Evolutionary conservation across 2,797 vertebrate species (phyloP), one percentile per base, ranked within the genome.

Genomic region (Peromyscus aztecus): DNA sequence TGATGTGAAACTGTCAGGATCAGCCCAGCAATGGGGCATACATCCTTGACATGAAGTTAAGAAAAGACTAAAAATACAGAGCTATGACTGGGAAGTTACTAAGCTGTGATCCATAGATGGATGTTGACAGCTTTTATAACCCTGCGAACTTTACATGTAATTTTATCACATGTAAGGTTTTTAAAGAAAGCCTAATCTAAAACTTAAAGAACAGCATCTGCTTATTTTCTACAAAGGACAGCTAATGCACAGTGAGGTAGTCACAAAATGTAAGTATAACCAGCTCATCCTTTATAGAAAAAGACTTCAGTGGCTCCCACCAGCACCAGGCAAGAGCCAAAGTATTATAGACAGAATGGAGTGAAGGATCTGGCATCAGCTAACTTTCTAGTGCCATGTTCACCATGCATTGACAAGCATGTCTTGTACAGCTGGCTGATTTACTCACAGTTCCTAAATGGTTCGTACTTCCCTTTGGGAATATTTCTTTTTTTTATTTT

Each of bases 181-280:
- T 86, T 84, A 52, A 55, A 93, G 94, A 91, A 29, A 80, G 31
- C 2, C 80, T 77, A 12, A 89, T 55, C 19, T 89, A 55, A 75
- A 91, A 63, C 75, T 86, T 81, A 94, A 81, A 87, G 85, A 61
- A 8, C 7, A 59, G 49, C n/a, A 49, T 40, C 17, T 40, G 23
- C 21, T 93, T 90, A 75, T 84, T 76, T 94, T 57, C 46, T 96
- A 93, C 63, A 76, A 24, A 46, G 49, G 27, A 2, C 59, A 86
- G 75, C 63, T 49, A 76, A 83, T 34, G n/a, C 27, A 46, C 69
- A 86, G 89, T 86, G 21, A 78, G 11, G 17, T 57, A 9, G 14
- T 52, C 71, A 40, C 84, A 34, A 78, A 81, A 88, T 57, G 31
- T 10, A 37, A 91, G n/a, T 46, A 46, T 40, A 76, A 86, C 24